These are phyloP conservation scores for Diorhabda sublineata DNA, from an alignment of 1,140 invertebrate species.

Conservation along the genomic window DNA sequence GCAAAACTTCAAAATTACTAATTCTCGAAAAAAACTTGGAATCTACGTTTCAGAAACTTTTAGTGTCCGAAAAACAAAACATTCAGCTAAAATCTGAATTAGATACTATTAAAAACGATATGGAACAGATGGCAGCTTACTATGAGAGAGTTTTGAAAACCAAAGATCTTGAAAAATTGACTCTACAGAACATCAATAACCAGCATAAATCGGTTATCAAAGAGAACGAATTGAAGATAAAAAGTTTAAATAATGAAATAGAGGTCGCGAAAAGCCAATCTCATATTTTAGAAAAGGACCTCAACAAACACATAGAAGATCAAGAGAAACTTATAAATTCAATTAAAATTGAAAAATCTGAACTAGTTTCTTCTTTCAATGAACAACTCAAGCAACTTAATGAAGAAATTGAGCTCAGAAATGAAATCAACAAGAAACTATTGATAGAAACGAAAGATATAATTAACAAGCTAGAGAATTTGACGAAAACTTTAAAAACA, in stretches of 20 bases:
- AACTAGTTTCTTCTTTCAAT: conserved; percentile 32
- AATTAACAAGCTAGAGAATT: conserved; percentile 45
- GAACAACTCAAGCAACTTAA: conserved; percentile 35
- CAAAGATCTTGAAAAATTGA: conserved; percentile 41
- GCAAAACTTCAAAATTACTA: conserved; percentile 35
- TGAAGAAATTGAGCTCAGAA: conserved; percentile 34
- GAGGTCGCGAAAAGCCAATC: conserved; percentile 30
- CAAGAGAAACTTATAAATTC: conserved; percentile 25
- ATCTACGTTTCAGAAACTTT: conserved; percentile 41
- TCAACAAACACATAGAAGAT: conserved; percentile 29
- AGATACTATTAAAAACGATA: conserved; percentile 43
- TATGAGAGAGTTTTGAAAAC: conserved; percentile 44
- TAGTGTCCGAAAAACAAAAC: conserved; percentile 45
- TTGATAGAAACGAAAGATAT: conserved; percentile 44
- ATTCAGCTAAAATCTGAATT: conserved; percentile 44
- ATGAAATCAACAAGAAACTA: conserved; percentile 45
- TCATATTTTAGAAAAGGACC: conserved; percentile 23
- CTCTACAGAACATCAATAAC: conserved; percentile 38
- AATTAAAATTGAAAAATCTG: conserved; percentile 27
- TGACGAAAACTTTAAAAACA: conserved; percentile 43
- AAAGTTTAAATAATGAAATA: conserved; percentile 27
- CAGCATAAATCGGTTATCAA: conserved; percentile 37
- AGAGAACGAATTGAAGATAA: conserved; percentile 28
- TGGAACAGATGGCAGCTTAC: conserved; percentile 43
- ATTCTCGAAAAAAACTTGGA: conserved; percentile 42